Conservation (phyloP, 2,888 invertebrate genomes). For the Xestoiulus laeticollis region DNA sequence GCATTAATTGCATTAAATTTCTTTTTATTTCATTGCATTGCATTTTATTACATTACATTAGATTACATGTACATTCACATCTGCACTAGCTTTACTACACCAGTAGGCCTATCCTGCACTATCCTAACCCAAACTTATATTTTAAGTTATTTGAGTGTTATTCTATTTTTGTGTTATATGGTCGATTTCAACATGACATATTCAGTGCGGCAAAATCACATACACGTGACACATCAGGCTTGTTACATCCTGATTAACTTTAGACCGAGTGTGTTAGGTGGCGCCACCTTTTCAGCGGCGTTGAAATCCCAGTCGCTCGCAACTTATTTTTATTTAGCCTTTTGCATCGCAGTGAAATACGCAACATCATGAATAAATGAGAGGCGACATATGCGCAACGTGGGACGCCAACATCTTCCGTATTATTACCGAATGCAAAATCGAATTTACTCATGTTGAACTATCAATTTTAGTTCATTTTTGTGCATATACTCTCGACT, state of each 20-base stretch:
- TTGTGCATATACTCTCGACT: conserved; percentile 6
- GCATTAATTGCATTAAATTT: too few relatives aligned
- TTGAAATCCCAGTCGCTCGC: background rate
- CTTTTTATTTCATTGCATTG: too few relatives aligned
- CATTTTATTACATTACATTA: too few relatives aligned
- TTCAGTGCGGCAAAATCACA: too few relatives aligned
- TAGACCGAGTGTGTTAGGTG: background rate
- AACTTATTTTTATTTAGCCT: background rate
- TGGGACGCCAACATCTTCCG: conserved; percentile 28
- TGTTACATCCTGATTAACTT: background rate
- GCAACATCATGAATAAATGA: conserved; percentile 33
- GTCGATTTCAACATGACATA: too few relatives aligned
- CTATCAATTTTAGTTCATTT: conserved; percentile 37
- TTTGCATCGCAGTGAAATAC: background rate
- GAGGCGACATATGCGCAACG: conserved; percentile 21
- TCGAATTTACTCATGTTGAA: conserved; percentile 33
- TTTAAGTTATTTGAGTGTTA: too few relatives aligned
- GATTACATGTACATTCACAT: too few relatives aligned
- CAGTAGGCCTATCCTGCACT: too few relatives aligned
- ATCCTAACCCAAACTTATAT: too few relatives aligned
- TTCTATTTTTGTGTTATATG: too few relatives aligned
- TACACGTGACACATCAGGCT: too few relatives aligned
- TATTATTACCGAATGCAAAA: conserved; percentile 34
- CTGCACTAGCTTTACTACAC: too few relatives aligned
- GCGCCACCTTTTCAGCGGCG: background rate